phyloP scores from a whole-genome alignment of 1,140 invertebrate genomes.

The Delia radicum region DNA sequence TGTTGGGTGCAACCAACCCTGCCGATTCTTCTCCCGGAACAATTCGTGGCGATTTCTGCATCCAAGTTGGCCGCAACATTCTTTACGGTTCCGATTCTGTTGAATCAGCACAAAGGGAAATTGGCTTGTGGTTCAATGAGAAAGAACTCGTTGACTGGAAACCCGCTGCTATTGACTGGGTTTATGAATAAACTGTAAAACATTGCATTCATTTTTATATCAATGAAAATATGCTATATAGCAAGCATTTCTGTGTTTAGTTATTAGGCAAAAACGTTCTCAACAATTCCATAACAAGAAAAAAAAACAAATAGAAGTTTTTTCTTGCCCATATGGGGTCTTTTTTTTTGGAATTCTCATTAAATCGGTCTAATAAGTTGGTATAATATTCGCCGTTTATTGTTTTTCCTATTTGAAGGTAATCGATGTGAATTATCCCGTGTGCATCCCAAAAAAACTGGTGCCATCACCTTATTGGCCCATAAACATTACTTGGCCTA shows the following conservation, averaged over 20 bases:
- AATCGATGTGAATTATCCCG: no score
- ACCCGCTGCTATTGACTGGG: conserved; percentile 76
- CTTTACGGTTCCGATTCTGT: conserved; percentile 95
- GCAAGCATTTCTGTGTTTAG: conserved; percentile 20
- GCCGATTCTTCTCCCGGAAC: conserved; percentile 85
- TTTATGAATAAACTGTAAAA: conserved; percentile 72
- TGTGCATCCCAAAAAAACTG: no score
- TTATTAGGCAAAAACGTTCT: conserved; percentile 25
- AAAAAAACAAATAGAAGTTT: neutral
- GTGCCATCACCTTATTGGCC: no score
- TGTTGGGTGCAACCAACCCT: conserved; percentile 97
- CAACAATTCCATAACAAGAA: conserved; percentile 26
- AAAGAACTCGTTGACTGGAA: conserved; percentile 86
- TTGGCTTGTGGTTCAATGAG: conserved; percentile 91
- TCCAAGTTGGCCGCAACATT: conserved; percentile 95
- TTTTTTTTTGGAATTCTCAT: no score
- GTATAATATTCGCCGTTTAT: no score
- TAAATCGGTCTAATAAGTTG: no score
- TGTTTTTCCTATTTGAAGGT: no score
- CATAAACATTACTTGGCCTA: no score
- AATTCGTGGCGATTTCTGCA: conserved; percentile 93
- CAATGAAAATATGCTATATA: conserved; percentile 13
- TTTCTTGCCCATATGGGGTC: no score
- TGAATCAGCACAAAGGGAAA: conserved; percentile 95
- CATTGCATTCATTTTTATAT: neutral